Base-by-base conservation (phyloP, 2,797 vertebrate species). In the Cyprinodon diabolis region DNA sequence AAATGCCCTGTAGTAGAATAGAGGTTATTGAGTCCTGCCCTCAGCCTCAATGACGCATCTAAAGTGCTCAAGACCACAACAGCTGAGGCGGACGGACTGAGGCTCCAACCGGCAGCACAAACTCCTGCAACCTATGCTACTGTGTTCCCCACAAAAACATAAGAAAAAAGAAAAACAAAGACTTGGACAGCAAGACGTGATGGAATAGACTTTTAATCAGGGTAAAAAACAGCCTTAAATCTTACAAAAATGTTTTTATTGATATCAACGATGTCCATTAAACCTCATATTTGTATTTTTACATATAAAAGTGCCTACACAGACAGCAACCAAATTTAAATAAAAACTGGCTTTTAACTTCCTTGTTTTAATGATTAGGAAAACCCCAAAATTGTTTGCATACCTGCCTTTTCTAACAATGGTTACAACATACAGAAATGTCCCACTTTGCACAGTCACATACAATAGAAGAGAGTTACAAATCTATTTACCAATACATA, bases 191-290 rank as follows among this genome's bases (percentile, higher is more conserved):
- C 68, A 13, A 66, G 15, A 65, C 69, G 54, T 13, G 69, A 68
- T 49, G 55, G 37, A 73, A 76, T 57, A 11, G 6, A 45, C 23
- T 25, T 72, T 76, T 12, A 62, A 52, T 71, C 3, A 66, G 25
- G 40, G 60, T 6, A 40, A 68, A 51, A 13, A 40, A 68, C 21
- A 56, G 9, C 66, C 67, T 58, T 37, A 76, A 80, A 76, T 68
- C 55, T 25, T 76, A 81, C 23, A 73, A 79, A 80, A 68, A 49
- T 68, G 21, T 3, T 72, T 86, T 87, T 82, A 83, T 87, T 83
- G 11, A 79, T n/a, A 76, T 72, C 71, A 23, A 79, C 45, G 71
- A 65, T 76, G 76, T 82, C 58, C 82, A 43, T 69, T 60, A 62
- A 56, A 73, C 63, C 23, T 85, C n/a, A 77, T 12, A 1, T 69